Base-by-base conservation (phyloP, 2,797 vertebrate species). In the Spea hammondii region DNA sequence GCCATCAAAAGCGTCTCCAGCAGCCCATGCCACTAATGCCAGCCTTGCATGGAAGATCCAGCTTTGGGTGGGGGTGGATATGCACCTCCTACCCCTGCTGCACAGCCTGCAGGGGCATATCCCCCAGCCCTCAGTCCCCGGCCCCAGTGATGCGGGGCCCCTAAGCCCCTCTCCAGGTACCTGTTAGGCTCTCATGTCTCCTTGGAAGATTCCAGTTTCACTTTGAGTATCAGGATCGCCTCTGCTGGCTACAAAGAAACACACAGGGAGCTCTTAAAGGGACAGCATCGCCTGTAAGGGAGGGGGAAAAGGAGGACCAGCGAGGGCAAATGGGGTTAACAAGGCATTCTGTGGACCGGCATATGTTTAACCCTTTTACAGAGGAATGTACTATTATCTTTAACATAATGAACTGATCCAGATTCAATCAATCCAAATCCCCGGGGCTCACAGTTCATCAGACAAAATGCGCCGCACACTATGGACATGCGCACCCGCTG, bases 161-260 rank as follows among this genome's bases (percentile, higher is more conserved):
- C 51, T 12, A 59, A 80, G 78, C 66, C 72, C 55, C 49, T 32
- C 78, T 53, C 86, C 84, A 83, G 51, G 78, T 87, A 84, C 87
- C 87, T 87, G 80, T 70, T 73, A 73, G 66, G 85, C 86, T 60
- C 84, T 32, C 55, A 8, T 71, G 84, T 13, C 79, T 81, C 70
- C 79, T 77, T 68, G 49, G 55, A 82, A 78, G 75, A 77, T 82
- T 70, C 75, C n/a, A 68, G 64, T 60, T 68, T 59, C 70, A 77
- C 75, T 74, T 74, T 77, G 4, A 3, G 80, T 65, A 10, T 55
- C 75, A 12, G 51, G 48, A 74, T 65, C 45, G 74, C 77, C 74
- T 9, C 74, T 46, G 57, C 74, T 49, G 75, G 85, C 70, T 0
- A 78, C 68, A 70, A 74, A 46, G 44, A 32, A 11, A 74, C 60